Evolutionary conservation across 2,888 invertebrate genomes (phyloP).

Genomic region (Xylocampa areola): DNA sequence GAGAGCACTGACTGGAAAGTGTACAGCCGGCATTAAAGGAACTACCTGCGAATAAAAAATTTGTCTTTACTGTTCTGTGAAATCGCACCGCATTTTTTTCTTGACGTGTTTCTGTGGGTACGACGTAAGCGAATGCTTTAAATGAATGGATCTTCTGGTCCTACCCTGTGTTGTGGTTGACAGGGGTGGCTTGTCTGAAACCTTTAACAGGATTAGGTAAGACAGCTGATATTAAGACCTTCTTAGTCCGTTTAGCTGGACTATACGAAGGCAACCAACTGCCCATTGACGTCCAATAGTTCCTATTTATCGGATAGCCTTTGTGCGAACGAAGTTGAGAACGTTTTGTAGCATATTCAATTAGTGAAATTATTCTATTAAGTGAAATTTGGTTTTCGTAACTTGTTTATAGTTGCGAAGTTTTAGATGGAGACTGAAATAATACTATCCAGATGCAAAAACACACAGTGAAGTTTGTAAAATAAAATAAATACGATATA

Average conservation of each 20-base stretch:
- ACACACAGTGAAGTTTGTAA: too few species aligned
- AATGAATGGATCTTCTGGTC: conserved; percentile 15
- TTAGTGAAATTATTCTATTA: not conserved
- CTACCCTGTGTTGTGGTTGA: not conserved
- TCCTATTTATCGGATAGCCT: not conserved
- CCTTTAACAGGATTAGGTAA: conserved; percentile 48
- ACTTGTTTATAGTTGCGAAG: too few species aligned
- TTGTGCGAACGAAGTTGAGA: conserved; percentile 1
- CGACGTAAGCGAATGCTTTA: too few species aligned
- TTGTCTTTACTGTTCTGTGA: too few species aligned
- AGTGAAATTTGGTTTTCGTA: not conserved
- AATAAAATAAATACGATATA: too few species aligned
- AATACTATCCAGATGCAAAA: too few species aligned
- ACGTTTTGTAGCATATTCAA: not conserved
- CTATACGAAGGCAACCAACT: conserved; percentile 16
- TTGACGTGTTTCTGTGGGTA: too few species aligned
- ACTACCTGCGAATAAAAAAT: too few species aligned
- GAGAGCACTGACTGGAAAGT: too few species aligned
- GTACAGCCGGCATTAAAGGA: too few species aligned
- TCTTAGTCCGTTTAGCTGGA: conserved; percentile 38
- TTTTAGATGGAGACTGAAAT: too few species aligned
- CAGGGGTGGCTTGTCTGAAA: conserved; percentile 38
- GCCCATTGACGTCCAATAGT: conserved; percentile 2
- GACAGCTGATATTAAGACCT: conserved; percentile 50
- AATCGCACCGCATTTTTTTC: too few species aligned